Evolutionary conservation across 2,888 invertebrate species (phyloP), one percentile per base, ranked within the genome.

Genomic region (Drosophila setosimentum): DNA sequence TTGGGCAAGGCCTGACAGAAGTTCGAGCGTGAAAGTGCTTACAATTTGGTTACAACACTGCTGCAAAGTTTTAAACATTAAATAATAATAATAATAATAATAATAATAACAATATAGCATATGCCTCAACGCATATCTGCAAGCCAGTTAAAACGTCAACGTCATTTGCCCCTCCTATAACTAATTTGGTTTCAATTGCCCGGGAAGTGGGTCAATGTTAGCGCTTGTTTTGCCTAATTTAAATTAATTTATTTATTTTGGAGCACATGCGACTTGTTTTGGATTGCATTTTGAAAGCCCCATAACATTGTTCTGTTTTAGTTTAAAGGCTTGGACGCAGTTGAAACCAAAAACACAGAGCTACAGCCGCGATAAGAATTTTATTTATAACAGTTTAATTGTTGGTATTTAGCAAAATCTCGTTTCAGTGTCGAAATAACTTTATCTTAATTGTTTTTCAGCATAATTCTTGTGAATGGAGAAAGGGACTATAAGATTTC

Each of bases 1-100:
- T 85, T 89, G 83, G 76, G 89, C 89, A 85, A 85, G 84, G 72
- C 78, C 80, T 59, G 32, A 21, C 37, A 51, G 59, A 83, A 80
- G 71, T 48, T 73, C 69, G 67, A 88, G 88, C 88, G 78, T 80
- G 76, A 83, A 84, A 84, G 76, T 86, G 78, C 57, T 51, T 11
- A 40, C 70, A 72, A 75, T 75, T 70, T 63, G 33, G 35, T 69
- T 65, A 73, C 66, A 58, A 63, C 73, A 68, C 66, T 68, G 48
- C 63, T 5, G 69, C 50, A 57, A 57, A 55, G 45, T 24, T 59
- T 68, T 40, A 32, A 68, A 76, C 65, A 78, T 45, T 18, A 11
- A 63, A 72, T 49, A 45, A 61, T 61, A 55, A 45, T 48, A 62
- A 55, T 49, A 58, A 51, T 16, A 40, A 30, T 61, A 54, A 35